Evolutionary conservation across 2,797 vertebrate genomes (phyloP), one percentile per base, ranked within the genome.

Genomic region (Momotus momota): DNA sequence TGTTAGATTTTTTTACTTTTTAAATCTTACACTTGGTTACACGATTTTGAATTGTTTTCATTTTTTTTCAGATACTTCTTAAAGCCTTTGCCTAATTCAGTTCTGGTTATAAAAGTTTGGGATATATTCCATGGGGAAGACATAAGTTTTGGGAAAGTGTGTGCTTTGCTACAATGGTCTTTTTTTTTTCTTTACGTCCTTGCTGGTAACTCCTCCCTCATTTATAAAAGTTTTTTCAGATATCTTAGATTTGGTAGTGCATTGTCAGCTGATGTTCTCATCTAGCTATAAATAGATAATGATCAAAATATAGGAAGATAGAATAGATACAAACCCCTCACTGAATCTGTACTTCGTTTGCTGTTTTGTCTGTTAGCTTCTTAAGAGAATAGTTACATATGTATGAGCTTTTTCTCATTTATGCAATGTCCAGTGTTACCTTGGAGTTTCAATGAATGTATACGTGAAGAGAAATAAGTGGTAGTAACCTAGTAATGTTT

Each of bases 401-500:
- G 79, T 93, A 79, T 90, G 87, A 94, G 94, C 83, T 78, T 91
- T 88, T 70, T 97, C 96, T 97, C 85, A 96, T 80, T 95, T 94
- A 86, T 89, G 46, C 70, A 71, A 51, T 91, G 71, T 93, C 85
- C 69, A 75, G 7, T 95, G 71, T 92, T 92, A 79, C 45, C 75
- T 84, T 91, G 74, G 71, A 81, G 75, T 96, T 93, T 93, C 69
- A 96, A 12, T 90, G 57, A 95, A 89, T 96, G 96, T 97, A 78
- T 78, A 65, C 71, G 18, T 93, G 25, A 95, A 96, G 80, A 88
- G 35, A 94, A 96, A 91, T 82, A 83, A 91, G 54, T 60, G 94
- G 49, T 52, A 86, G 60, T 91, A 93, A 92, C 71, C 27, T 81
- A 84, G 71, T 86, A 73, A 87, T 95, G 93, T 96, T 97, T 94